Base-by-base conservation (phyloP, 1,140 invertebrate genomes). In the Eufriesea mexicana region DNA sequence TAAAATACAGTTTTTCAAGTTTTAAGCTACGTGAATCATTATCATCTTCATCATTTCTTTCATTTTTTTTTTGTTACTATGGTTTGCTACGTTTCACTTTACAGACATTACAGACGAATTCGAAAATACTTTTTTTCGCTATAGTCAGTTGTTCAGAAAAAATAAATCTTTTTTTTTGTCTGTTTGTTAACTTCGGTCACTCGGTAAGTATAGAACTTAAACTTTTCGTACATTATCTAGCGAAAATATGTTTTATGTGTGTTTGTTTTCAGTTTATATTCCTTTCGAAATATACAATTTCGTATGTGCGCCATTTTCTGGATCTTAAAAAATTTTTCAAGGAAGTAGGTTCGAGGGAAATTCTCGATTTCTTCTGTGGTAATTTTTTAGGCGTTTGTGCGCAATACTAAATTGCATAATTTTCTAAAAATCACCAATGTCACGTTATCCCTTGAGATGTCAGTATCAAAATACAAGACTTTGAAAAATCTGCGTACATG, bases 1-100 rank as follows among this genome's bases (percentile, higher is more conserved):
- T 80, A 81, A 90, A 90, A 91, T 89, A 89, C 86, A 88, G 84
- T 89, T 85, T 87, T 75, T 67, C 73, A 82, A 85, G 78, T 84
- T 76, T 79, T 77, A 77, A 75, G 77, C 86, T 83, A 54, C 77
- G 35, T 81, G 75, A 68, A 78, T 72, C 25, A 23, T 79, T 25
- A 20, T 51, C 23, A 20, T 51, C 47, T 14, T 47, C 9, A 1
- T 47, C 12, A 2, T 18, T 35, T 71, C 45, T 59, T 79, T 47
- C 42, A 73, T 35, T 85, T 54, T 47, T 61, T 72, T 73, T 82
- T 28, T 74, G 35, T 61, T 47, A 64, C 62, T 83, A 77, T 81
- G 64, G 55, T 47, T 85, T 73, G 71, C 59, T 85, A 84, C 72
- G 10, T 71, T 79, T 51, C 70, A 64, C 16, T 20, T 78, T 42